A percentile compares a stretch with the other conserved stretches of the same genome.
Evolutionary conservation across 2,113 vertebrate species (phyloP).

Genomic region (Seriola aureovittata): DNA sequence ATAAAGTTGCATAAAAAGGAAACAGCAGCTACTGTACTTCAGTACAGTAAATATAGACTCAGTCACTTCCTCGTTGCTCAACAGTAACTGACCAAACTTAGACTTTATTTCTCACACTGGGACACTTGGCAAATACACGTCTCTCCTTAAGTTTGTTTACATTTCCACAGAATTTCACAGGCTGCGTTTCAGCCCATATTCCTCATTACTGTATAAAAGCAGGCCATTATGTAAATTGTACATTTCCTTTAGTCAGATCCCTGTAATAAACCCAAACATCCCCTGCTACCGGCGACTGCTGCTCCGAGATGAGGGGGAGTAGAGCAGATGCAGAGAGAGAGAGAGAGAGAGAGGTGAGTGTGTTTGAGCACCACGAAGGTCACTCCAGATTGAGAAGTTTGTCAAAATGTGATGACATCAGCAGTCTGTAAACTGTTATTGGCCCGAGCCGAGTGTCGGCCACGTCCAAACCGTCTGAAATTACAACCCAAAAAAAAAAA

Average conservation of each 20-base stretch:
- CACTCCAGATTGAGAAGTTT: constrained; percentile 96
- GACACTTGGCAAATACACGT: not conserved
- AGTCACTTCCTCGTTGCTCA: not conserved
- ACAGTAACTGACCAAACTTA: not conserved
- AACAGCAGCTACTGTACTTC: too few species aligned
- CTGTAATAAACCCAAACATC: constrained; percentile 33
- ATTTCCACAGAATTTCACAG: not conserved
- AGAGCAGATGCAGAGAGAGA: constrained; percentile 84
- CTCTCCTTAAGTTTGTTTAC: not conserved
- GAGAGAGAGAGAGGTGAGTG: constrained; percentile 82
- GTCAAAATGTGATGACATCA: constrained; percentile 96
- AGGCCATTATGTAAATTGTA: constrained; percentile 31
- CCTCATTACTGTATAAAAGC: constrained; percentile 49
- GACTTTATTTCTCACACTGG: not conserved
- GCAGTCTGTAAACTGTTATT: constrained; percentile 94
- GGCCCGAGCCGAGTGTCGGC: constrained; percentile 86
- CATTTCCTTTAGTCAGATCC: constrained; percentile 6
- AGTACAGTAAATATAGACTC: not conserved
- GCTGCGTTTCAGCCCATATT: not conserved
- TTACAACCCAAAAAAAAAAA: constrained; percentile 87
- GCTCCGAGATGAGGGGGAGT: constrained; percentile 65
- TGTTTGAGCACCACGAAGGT: constrained; percentile 89
- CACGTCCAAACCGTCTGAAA: constrained; percentile 90
- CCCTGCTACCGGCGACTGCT: constrained; percentile 10
- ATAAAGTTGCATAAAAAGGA: too few species aligned